phyloP scores from a whole-genome alignment of 1,140 invertebrate species.

The Leptoteleia sp. region DNA sequence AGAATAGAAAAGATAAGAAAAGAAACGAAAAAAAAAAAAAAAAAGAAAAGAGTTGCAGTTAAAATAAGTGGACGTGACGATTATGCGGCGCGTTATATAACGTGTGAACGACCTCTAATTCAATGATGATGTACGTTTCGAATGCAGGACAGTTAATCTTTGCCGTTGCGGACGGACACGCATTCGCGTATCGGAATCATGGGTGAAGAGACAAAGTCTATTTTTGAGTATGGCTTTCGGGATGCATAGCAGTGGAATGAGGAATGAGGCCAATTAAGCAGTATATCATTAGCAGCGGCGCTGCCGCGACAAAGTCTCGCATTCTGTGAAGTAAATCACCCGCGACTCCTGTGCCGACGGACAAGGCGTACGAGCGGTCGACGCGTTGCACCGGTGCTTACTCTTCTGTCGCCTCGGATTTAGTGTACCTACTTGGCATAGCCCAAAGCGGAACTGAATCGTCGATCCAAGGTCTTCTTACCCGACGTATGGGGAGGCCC shows the following conservation, averaged over 20 bases:
- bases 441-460: constrained; percentile 38
- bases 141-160: constrained; percentile 34
- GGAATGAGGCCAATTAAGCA: constrained; percentile 79
- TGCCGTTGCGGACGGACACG: constrained; percentile 12
- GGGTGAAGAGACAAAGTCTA: constrained; percentile 66
- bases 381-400: constrained; percentile 31
- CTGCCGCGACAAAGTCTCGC: constrained; percentile 72
- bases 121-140: constrained; percentile 30
- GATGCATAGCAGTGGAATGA: constrained; percentile 70
- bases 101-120: constrained; percentile 49
- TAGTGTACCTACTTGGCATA: constrained; percentile 63
- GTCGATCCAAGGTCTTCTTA: constrained; percentile 46
- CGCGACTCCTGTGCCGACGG: constrained; percentile 58
- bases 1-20: too few relatives aligned
- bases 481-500: background rate
- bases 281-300: constrained; percentile 76
- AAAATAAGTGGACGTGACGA: too few relatives aligned
- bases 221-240: constrained; percentile 69
- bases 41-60: too few relatives aligned
- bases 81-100: too few relatives aligned
- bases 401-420: constrained; percentile 51
- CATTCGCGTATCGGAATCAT: constrained; percentile 46
- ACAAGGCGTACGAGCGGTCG: constrained; percentile 32
- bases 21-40: too few relatives aligned
- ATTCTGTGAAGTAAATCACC: constrained; percentile 74